These are phyloP conservation scores for Cephus pulcher DNA, from an alignment of 2,888 invertebrate species.

Conservation along the genomic window DNA sequence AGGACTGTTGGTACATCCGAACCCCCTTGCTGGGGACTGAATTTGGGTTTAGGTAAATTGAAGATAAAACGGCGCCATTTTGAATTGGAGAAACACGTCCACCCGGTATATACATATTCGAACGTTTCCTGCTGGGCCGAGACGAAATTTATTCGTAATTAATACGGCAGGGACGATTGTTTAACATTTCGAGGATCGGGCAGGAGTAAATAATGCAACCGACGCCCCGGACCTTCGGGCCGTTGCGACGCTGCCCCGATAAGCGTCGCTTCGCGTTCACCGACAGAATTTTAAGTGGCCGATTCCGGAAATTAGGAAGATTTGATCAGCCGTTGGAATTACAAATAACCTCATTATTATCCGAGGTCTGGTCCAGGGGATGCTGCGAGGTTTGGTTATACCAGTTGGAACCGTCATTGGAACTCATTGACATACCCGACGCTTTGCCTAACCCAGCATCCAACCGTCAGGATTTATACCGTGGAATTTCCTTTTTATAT, in stretches of 20 bases:
- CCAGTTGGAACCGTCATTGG: no score
- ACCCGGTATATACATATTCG: not conserved
- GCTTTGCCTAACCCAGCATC: conserved; percentile 18
- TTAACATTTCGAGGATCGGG: not conserved
- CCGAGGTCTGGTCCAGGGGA: not conserved
- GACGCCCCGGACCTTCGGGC: no score
- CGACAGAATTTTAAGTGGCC: conserved; percentile 49
- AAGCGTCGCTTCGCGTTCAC: conserved; percentile 11
- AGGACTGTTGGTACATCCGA: no score
- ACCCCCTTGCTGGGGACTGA: no score
- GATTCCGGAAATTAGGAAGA: conserved; percentile 58
- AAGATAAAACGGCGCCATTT: no score
- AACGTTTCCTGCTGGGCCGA: conserved; percentile 3
- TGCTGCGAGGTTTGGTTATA: not conserved
- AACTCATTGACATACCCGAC: conserved; percentile 15
- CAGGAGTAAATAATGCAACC: no score
- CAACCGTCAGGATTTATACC: conserved; percentile 36
- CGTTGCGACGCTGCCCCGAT: no score
- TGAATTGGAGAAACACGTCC: no score
- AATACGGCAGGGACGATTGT: conserved; percentile 32
- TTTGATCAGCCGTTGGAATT: conserved; percentile 54
- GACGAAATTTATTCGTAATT: conserved; percentile 41
- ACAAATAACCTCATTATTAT: conserved; percentile 56
- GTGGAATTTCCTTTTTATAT: conserved; percentile 31
- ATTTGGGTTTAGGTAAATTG: no score